A percentile compares a stretch with the other conserved stretches of the same genome.
Evolutionary conservation across 2,113 vertebrate genomes (phyloP).

Genomic region (Gopherus evgoodei): DNA sequence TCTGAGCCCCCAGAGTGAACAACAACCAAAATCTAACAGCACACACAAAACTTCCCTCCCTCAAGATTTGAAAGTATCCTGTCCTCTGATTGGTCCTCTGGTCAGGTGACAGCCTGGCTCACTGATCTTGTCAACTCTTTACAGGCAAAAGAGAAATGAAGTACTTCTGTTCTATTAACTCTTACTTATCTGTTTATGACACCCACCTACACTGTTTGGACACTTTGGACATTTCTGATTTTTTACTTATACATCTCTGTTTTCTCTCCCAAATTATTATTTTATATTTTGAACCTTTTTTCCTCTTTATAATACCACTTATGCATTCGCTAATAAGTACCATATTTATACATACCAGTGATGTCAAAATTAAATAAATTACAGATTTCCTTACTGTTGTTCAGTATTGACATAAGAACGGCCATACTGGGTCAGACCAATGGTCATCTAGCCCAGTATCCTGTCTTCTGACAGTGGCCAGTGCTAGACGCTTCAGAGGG

Average conservation of each 20-base stretch:
- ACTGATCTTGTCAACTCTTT: no score
- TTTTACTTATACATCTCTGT: neutral
- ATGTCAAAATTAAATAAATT: neutral
- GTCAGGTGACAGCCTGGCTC: no score
- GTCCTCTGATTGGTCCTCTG: no score
- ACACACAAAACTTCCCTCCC: no score
- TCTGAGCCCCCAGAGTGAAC: no score
- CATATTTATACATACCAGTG: neutral
- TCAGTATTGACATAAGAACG: neutral
- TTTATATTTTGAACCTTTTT: neutral
- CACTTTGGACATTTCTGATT: neutral
- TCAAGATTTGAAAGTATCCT: no score
- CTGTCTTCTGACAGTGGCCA: no score
- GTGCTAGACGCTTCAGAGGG: neutral
- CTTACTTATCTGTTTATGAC: no score
- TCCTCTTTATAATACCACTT: neutral
- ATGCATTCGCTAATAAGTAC: neutral
- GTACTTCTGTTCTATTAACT: no score
- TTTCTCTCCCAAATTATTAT: neutral
- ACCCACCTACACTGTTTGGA: neutral
- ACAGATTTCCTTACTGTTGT: neutral
- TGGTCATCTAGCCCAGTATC: neutral
- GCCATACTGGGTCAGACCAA: neutral
- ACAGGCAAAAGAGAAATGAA: no score
- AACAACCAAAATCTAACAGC: no score